phyloP scores from a whole-genome alignment of 1,140 invertebrate species.

The Zaprionus nigranus region DNA sequence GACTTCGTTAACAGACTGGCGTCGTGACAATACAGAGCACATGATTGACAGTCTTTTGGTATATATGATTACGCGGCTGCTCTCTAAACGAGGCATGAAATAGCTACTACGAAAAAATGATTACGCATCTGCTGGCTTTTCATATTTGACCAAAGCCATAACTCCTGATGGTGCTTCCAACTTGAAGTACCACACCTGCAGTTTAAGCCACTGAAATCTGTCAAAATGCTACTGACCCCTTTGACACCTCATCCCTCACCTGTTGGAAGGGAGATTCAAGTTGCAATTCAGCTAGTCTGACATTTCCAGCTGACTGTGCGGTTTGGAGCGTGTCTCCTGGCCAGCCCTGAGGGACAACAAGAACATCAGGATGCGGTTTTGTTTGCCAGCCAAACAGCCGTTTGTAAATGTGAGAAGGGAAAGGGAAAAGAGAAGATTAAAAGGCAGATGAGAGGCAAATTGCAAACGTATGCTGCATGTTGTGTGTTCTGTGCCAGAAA shows the following conservation, averaged over 20 bases:
- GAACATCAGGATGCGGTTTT: not conserved
- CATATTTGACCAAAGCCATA: slow-evolving; percentile 5
- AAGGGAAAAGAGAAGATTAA: not conserved
- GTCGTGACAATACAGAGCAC: not conserved
- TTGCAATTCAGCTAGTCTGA: not conserved
- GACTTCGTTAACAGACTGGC: slow-evolving; percentile 1
- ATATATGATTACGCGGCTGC: not conserved
- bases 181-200: not conserved
- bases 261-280: not conserved
- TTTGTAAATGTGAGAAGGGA: not conserved
- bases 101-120: not conserved
- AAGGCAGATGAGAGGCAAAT: slow-evolving; percentile 6
- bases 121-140: not conserved
- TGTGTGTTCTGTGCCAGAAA: not conserved
- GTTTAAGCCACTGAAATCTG: not conserved
- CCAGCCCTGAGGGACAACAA: slow-evolving; percentile 6
- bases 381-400: slow-evolving; percentile 4
- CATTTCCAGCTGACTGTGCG: slow-evolving; percentile 1
- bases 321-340: slow-evolving; percentile 2
- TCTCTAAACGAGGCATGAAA: not conserved
- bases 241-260: not conserved
- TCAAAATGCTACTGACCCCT: not conserved
- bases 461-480: slow-evolving; percentile 3
- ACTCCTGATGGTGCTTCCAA: not conserved
- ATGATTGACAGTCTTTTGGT: slow-evolving; percentile 57